Conservation (phyloP, 2,113 vertebrate genomes). For the Salminus brasiliensis region DNA sequence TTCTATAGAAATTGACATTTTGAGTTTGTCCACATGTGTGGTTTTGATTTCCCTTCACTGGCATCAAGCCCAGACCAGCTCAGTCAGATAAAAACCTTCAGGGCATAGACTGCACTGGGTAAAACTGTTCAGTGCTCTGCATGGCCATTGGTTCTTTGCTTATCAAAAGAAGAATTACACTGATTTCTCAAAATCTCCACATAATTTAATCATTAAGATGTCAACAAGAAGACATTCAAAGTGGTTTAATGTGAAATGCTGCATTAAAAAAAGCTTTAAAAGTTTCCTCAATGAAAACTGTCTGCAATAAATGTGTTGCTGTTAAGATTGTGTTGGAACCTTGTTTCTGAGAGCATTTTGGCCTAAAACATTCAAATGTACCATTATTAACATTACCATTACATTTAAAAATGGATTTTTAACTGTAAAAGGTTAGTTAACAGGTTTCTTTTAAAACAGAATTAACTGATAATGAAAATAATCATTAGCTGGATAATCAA, state of each 20-base stretch:
- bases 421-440: no score
- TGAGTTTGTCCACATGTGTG: neutral
- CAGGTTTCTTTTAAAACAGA: no score
- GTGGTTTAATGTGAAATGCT: neutral
- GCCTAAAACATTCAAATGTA: no score
- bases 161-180: neutral
- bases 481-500: no score
- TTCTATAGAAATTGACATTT: neutral
- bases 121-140: neutral
- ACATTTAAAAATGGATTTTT: no score
- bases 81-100: neutral
- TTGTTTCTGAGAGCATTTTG: no score
- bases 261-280: neutral
- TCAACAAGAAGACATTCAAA: neutral
- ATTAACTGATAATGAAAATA: no score
- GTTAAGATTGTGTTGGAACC: no score
- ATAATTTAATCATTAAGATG: neutral
- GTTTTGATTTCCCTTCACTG: slow-evolving; percentile 34
- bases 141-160: neutral
- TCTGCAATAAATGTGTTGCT: neutral
- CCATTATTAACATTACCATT: no score
- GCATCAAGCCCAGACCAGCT: neutral
- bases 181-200: neutral
- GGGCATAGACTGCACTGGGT: neutral
- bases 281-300: neutral